Evolutionary conservation across 2,888 invertebrate species (phyloP), one percentile per base, ranked within the genome.

Genomic region (Callyntrura guangdongensis): DNA sequence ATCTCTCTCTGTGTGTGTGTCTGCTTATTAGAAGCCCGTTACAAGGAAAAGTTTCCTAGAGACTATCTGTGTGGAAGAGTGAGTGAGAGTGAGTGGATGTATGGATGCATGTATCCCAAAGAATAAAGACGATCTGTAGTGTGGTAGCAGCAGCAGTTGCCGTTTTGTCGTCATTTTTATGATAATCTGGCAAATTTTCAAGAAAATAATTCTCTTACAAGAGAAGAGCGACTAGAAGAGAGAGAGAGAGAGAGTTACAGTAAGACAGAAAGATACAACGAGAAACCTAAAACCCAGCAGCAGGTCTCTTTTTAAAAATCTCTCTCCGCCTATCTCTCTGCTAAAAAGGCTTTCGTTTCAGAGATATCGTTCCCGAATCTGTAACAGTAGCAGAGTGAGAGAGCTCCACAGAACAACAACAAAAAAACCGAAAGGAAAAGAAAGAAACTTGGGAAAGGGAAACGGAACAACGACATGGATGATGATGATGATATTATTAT

Each of bases 171-270:
- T 82, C 14, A 82, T 82, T 82, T 82, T 82, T 82, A 82, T 82
- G 27, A 61, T 82, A 47, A 61, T 64, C 82, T 88, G 88, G 88
- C 88, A 88, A 69, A 64, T 69, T 72, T 81, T 88, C 88, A 88
- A 88, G 88, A 87, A 87, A 64, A 83, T 47, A 83, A 64, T 47
- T 64, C 64, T 14, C 45, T 64, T 64, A 36, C 36, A 36, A 36
- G 36, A 36, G 36, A 36, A 36, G n/a, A n/a, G 27, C 12, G n/a
- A 25, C 6, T 9, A 79, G 6, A 2, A 36, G 36, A 36, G 56
- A 56, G 25, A 22, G 59, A n/a, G 59, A 27, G 27, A 56, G 79
- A 36, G 3, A 4, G 36, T 36, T 36, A n/a, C 12, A 77, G 77
- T 14, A 22, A 61, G 64, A 64, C 9, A 36, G 27, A 56, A n/a